Percentiles rank a stretch among this genome's conserved stretches.
These are phyloP conservation scores for Acanthosepion pharaonis DNA, from an alignment of 2,888 invertebrate genomes.

Conservation along the genomic window DNA sequence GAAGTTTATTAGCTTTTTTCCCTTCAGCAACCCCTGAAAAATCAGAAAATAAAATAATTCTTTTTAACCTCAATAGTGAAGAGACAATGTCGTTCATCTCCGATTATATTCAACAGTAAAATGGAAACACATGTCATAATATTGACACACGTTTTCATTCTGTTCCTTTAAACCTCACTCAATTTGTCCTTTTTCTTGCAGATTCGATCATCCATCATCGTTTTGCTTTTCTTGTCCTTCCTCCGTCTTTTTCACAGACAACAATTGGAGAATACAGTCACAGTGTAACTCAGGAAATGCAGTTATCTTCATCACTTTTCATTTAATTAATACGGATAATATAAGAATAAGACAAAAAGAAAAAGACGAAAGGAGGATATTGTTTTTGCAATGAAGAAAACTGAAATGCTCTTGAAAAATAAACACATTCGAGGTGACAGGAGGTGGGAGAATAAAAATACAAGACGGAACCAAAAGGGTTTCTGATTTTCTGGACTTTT, in stretches of 20 bases:
- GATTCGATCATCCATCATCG: not conserved
- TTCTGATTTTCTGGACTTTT: not conserved
- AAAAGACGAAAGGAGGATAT: not conserved
- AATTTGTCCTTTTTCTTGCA: not conserved
- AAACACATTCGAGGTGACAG: not conserved
- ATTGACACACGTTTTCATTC: not conserved
- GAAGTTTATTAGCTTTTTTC: not conserved
- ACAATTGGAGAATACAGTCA: not conserved
- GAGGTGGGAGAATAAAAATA: not conserved
- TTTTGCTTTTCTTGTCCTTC: not conserved
- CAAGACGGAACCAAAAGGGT: not conserved
- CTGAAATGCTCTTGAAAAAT: not conserved
- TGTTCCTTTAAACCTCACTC: not conserved
- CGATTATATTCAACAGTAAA: not conserved
- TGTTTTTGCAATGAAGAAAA: slow-evolving; percentile 33
- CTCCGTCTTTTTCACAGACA: not conserved
- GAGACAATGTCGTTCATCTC: not conserved
- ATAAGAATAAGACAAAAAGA: not conserved
- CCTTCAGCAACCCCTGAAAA: not conserved
- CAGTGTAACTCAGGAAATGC: not conserved
- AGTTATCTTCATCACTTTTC: not conserved
- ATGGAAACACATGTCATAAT: slow-evolving; percentile 14
- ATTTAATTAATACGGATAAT: slow-evolving; percentile 15
- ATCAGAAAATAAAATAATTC: not conserved
- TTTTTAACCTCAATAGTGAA: not conserved